phyloP scores from a whole-genome alignment of 2,113 vertebrate species.

The Megaceryle maxima region DNA sequence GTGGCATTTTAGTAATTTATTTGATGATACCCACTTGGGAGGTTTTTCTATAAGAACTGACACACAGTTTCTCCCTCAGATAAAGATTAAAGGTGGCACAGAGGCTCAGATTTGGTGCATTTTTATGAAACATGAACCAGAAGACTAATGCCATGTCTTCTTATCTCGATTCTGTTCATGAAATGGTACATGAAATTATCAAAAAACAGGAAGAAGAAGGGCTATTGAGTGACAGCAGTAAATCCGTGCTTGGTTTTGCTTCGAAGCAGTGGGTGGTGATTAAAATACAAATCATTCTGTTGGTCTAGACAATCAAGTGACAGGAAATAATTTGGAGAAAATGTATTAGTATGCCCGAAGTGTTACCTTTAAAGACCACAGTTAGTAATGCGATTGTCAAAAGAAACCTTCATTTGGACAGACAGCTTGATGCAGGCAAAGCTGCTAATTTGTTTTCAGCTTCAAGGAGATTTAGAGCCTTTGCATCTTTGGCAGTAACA shows the following conservation, averaged over 20 bases:
- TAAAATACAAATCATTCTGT: neutral
- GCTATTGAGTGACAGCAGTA: neutral
- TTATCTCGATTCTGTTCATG: neutral
- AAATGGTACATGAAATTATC: neutral
- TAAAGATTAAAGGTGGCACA: neutral
- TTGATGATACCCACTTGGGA: neutral
- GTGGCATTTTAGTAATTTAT: neutral
- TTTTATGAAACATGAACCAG: neutral
- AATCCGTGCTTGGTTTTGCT: neutral
- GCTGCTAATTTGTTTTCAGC: constrained; percentile 78
- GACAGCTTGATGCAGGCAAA: constrained; percentile 55
- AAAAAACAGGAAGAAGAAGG: neutral
- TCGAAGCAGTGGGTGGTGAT: neutral
- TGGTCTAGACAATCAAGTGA: constrained; percentile 36
- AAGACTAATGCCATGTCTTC: neutral
- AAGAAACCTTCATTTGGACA: constrained; percentile 50
- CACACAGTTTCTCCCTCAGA: neutral
- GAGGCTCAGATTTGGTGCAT: neutral
- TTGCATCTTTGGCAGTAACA: constrained; percentile 54
- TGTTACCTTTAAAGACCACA: constrained; percentile 40
- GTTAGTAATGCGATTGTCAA: constrained; percentile 32
- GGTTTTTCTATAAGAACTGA: neutral
- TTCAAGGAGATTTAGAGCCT: constrained; percentile 68
- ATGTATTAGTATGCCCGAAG: constrained; percentile 57
- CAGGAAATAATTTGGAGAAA: constrained; percentile 56